Percentiles rank a stretch among this genome's conserved stretches.
These are phyloP conservation scores for Trissoscelio sp. DNA, from an alignment of 2,888 invertebrate genomes.

Conservation along the genomic window DNA sequence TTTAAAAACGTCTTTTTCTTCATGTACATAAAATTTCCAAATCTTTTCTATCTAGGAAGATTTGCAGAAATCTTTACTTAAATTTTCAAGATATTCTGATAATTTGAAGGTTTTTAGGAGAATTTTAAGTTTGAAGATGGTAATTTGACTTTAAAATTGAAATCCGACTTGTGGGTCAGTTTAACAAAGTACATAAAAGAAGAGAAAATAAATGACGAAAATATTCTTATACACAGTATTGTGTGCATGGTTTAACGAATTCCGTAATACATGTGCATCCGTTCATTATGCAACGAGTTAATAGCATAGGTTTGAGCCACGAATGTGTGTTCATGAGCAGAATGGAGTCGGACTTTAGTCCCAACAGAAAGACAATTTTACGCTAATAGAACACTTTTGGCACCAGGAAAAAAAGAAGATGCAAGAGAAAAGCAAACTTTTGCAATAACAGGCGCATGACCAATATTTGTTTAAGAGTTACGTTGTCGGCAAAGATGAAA, in stretches of 20 bases:
- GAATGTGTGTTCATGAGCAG: constrained; percentile 13
- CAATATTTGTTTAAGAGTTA: constrained; percentile 46
- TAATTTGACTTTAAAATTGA: too few species aligned
- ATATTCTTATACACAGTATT: constrained; percentile 24
- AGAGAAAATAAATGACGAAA: background rate
- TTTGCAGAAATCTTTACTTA: too few species aligned
- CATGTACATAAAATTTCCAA: too few species aligned
- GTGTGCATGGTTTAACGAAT: constrained; percentile 1
- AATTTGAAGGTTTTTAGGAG: too few species aligned
- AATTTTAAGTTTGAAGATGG: too few species aligned
- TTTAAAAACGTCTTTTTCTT: too few species aligned
- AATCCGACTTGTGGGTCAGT: too few species aligned
- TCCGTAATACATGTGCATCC: constrained; percentile 19
- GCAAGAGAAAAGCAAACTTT: constrained; percentile 8
- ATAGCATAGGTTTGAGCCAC: constrained; percentile 4
- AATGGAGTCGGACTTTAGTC: constrained; percentile 4
- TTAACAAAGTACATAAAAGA: constrained; percentile 1
- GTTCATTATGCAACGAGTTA: constrained; percentile 29
- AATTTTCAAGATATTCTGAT: too few species aligned
- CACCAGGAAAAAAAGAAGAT: background rate
- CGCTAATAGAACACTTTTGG: background rate
- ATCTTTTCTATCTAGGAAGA: too few species aligned
- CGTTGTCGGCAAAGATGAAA: constrained; percentile 10
- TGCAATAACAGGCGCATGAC: constrained; percentile 24
- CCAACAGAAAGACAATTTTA: background rate